Base-by-base conservation (phyloP, 2,113 vertebrate species). In the Leucopsar rothschildi region DNA sequence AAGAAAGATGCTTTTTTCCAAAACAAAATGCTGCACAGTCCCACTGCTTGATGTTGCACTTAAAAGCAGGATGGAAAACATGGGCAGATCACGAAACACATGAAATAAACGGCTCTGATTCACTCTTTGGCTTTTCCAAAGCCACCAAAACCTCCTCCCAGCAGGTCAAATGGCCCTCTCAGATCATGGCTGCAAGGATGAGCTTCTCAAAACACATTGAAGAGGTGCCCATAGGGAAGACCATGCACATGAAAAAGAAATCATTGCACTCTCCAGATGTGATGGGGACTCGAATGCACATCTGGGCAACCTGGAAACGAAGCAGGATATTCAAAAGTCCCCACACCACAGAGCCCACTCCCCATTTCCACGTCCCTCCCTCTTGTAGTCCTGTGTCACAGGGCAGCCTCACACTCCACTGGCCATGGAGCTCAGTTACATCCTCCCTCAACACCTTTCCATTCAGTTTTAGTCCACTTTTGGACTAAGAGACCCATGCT, bases 1-100 rank as follows among this genome's bases (percentile, higher is more conserved):
- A 55, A 93, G 82, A 91, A 79, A 85, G 78, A 93, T 55, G 93
- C 79, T 78, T 66, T 87, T 69, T 84, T 82, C 90, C 85, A 40
- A 81, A 87, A 60, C 80, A 82, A 82, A 88, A 73, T 0, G 3
- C 60, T 49, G 86, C 60, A 8, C 68, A 22, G 80, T 21, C 84
- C 78, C 28, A 45, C 59, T 39, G 90, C 68, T 75, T 50, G 82
- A 82, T 69, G 90, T 27, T 61, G 59, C 75, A 27, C 79, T 77
- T 83, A 35, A 93, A 92, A 92, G 79, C 63, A 33, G 86, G 76
- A 63, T 40, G 86, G 92, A 77, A 85, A 91, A 89, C 78, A 77
- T 0, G 17, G 84, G 90, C 87, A 91, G 75, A 73, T 44, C 84
- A 87, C 28, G 28, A 39, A 92, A 40, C 25, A 27, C 61, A 56